Conservation (phyloP, 1,140 invertebrate genomes). For the Leptopilina boulardi region DNA sequence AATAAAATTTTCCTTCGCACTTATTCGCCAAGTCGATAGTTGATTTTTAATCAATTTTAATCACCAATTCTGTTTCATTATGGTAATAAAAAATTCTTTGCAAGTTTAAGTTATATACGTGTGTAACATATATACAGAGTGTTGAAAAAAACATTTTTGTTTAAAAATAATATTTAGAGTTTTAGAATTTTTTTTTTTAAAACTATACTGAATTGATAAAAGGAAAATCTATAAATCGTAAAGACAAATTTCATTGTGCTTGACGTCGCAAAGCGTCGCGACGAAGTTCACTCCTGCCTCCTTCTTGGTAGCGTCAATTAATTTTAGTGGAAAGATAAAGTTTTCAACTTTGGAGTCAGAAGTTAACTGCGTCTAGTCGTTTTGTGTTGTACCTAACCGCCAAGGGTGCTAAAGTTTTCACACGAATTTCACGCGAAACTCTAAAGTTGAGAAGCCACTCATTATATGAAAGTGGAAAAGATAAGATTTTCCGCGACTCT, state of each 20-base stretch:
- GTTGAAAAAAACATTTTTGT: too few species aligned
- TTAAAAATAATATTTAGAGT: too few species aligned
- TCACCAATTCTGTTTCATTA: neutral
- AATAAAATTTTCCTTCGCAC: neutral
- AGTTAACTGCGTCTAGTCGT: slow-evolving; percentile 31
- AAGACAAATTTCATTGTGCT: neutral
- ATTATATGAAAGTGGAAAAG: neutral
- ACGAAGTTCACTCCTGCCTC: neutral
- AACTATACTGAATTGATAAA: too few species aligned
- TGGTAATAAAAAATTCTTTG: too few species aligned
- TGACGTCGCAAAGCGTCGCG: neutral
- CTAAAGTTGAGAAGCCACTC: slow-evolving; percentile 5
- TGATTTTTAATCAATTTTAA: too few species aligned
- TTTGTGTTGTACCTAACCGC: slow-evolving; percentile 28
- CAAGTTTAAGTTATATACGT: too few species aligned
- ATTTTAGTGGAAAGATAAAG: slow-evolving; percentile 33
- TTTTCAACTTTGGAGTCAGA: slow-evolving; percentile 17
- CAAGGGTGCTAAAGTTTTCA: slow-evolving; percentile 31
- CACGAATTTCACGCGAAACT: slow-evolving; percentile 29
- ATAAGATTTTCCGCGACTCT: slow-evolving; percentile 21
- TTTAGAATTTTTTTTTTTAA: too few species aligned
- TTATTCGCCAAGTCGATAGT: too few species aligned
- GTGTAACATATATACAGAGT: too few species aligned
- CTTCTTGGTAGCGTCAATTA: slow-evolving; percentile 9
- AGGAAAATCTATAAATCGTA: neutral